Evolutionary conservation across 2,113 vertebrate genomes (phyloP), one percentile per base, ranked within the genome.

Genomic region (Ariopsis seemanni): DNA sequence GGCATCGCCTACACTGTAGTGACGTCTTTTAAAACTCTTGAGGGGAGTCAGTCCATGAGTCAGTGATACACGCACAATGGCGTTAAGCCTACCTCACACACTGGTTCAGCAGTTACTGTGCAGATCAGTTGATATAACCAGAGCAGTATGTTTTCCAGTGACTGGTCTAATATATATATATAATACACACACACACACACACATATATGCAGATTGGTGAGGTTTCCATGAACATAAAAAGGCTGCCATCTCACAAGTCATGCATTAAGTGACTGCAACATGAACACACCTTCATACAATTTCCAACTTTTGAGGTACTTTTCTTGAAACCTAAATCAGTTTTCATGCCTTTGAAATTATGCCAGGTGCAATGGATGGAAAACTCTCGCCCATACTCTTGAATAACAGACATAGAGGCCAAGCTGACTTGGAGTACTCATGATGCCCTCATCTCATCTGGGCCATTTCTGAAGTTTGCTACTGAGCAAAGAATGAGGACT

Each of bases 11-110:
- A 42, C 57, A 82, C 79, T 48, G 17, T 60, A 60, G 18, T 81
- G 79, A 82, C 57, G 58, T 82, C 79, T 82, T 82, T 60, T 42
- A 81, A 81, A 62, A 81, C 79, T 42, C 30, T 60, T 62, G 58
- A 82, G 79, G 79, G 15, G 57, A 82, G 79, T 48, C 57, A 82
- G 79, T 82, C 79, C 42, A 48, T 42, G 79, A 82, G 30, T 82
- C 79, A 82, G 57, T 62, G 79, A 82, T 62, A 48, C 79, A 82
- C 57, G 20, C 15, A 30, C 55, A 22, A 17, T 60, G 27, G 55
- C 55, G 17, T 62, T 62, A 82, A 62, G n/a, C 30, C 79, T 62
- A 62, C 20, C 79, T 57, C 79, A 77, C 79, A 48, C 55, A 42
- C 17, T 60, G 55, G 1, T 81, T 22, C 5, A 7, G 57, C 30